Evolutionary conservation across 1,140 invertebrate species (phyloP).

Genomic region (Apis dorsata): DNA sequence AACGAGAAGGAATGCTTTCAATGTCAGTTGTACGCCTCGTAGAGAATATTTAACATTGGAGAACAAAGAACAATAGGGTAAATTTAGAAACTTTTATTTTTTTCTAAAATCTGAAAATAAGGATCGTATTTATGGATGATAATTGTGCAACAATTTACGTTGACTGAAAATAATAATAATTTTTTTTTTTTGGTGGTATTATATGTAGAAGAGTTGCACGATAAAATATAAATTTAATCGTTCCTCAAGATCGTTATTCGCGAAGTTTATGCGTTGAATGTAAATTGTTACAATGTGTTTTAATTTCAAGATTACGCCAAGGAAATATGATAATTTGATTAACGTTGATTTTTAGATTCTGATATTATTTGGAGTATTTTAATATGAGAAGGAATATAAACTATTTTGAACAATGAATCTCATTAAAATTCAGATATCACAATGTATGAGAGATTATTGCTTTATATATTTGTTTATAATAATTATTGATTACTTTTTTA

Average conservation of each 20-base stretch:
- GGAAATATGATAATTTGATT: neutral
- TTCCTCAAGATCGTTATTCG: neutral
- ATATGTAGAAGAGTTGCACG: neutral
- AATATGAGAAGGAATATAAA: too few species aligned
- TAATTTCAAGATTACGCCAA: neutral
- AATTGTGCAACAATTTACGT: neutral
- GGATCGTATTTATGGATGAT: neutral
- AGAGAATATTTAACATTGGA: neutral
- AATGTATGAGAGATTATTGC: too few species aligned
- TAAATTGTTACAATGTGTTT: neutral
- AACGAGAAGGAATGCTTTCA: slow-evolving; percentile 10
- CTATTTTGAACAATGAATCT: too few species aligned
- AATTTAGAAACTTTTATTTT: too few species aligned
- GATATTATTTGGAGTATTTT: too few species aligned
- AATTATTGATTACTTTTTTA: too few species aligned
- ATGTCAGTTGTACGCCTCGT: neutral
- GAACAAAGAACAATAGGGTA: neutral
- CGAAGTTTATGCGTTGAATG: neutral
- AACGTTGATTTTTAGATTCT: neutral
- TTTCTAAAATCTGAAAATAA: neutral
- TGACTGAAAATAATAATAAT: too few species aligned
- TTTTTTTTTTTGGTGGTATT: too few species aligned
- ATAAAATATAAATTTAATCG: neutral
- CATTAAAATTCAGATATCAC: too few species aligned
- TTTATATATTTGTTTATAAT: too few species aligned